Evolutionary conservation across 2,797 vertebrate genomes (phyloP), one percentile per base, ranked within the genome.

Genomic region (Sitta carolinensis): DNA sequence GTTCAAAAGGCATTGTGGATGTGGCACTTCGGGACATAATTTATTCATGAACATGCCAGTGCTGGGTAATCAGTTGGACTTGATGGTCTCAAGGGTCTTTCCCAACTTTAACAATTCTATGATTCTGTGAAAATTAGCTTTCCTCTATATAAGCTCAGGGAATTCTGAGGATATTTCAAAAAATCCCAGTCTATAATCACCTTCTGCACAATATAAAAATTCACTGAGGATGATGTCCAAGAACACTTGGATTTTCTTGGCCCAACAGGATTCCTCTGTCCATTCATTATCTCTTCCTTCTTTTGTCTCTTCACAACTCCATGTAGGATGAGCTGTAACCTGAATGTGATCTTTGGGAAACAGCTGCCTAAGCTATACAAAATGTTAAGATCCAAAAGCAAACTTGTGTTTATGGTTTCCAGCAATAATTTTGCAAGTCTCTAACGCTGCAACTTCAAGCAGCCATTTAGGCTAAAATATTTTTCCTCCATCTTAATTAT

Each of bases 401-500:
- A 89, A 40, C 19, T 63, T 26, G 7, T 67, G 32, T 74, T 89
- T 81, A 21, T 47, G 64, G 32, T 7, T 52, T 82, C 58, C 82
- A 82, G 64, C 52, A 76, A 67, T 20, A 77, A 67, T 59, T 84
- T 84, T 76, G 40, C 70, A 84, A 38, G n/a, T 47, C 45, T n/a
- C 63, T 64, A 70, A 58, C 5, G 48, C 68, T 70, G 52, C 52
- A 85, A 23, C 64, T 70, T 61, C 64, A 72, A 82, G 68, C 40
- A 89, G 70, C 40, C 77, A 69, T 87, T 94, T 76, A 66, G 59
- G 43, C 74, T 90, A 59, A 93, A 89, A 75, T 57, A 51, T 29
- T 29, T 63, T 92, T 62, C 32, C 73, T 76, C 16, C 30, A 57
- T 32, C 51, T 96, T 27, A 94, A 96, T 94, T 91, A 94, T 94